A percentile compares a stretch with the other conserved stretches of the same genome.
Evolutionary conservation across 2,113 vertebrate species (phyloP).

Genomic region (Paralichthys olivaceus): DNA sequence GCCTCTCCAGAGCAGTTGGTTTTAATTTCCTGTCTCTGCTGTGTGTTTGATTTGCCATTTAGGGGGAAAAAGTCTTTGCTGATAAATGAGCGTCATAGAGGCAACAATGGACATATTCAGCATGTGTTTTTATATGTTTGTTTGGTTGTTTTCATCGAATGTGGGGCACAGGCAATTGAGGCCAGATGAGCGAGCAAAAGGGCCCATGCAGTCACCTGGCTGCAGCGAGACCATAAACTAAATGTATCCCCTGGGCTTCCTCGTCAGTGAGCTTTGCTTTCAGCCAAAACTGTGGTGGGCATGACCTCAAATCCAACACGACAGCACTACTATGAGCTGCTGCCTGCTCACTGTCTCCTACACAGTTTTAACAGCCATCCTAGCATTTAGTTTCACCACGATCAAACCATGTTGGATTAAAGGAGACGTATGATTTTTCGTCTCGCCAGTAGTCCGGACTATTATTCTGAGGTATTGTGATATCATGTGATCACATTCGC

Average conservation of each 20-base stretch:
- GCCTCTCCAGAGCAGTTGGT: constrained; percentile 63
- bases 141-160: constrained; percentile 51
- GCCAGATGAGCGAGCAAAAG: constrained; percentile 39
- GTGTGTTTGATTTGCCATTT: constrained; percentile 48
- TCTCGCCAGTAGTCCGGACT: too few relatives aligned
- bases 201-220: constrained; percentile 44
- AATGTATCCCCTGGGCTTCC: constrained; percentile 8
- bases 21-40: constrained; percentile 72
- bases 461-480: too few relatives aligned
- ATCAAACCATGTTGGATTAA: not conserved
- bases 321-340: not conserved
- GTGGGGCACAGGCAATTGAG: constrained; percentile 21
- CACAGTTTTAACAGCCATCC: not conserved
- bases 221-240: constrained; percentile 20
- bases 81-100: constrained; percentile 64
- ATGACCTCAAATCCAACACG: not conserved
- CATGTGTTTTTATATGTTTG: constrained; percentile 56
- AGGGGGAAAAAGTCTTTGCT: constrained; percentile 19
- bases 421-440: not conserved
- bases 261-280: constrained; percentile 8
- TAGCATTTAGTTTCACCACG: not conserved
- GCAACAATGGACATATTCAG: constrained; percentile 68
- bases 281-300: not conserved
- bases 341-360: constrained; percentile 1
- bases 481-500: not conserved